Conservation (phyloP, 2,113 vertebrate genomes). For the Mustelus asterias region DNA sequence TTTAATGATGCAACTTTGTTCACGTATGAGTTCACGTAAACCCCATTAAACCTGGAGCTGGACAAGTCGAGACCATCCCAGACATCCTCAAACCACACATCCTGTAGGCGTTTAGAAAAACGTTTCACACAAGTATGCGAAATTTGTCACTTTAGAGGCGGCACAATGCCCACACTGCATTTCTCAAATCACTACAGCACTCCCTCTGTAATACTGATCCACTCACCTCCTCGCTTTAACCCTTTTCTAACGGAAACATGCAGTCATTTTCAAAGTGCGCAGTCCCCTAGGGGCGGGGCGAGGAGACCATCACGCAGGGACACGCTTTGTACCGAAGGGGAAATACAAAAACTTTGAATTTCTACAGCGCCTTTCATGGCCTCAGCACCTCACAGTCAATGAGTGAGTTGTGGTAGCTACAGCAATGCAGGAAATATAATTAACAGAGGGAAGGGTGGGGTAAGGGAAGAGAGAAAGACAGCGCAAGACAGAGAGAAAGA, state of each 20-base stretch:
- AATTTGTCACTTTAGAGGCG: neutral
- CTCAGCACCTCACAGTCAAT: neutral
- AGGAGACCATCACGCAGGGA: neutral
- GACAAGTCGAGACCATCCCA: neutral
- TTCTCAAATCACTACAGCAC: neutral
- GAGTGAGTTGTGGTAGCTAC: too few relatives aligned
- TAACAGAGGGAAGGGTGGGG: neutral
- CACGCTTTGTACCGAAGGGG: neutral
- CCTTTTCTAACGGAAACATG: neutral
- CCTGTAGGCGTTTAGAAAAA: neutral
- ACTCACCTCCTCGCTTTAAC: neutral
- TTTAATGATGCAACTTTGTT: neutral
- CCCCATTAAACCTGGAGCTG: neutral
- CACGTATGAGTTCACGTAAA: neutral
- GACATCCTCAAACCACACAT: neutral
- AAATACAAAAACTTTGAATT: neutral
- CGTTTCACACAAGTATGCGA: neutral
- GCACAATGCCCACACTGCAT: neutral
- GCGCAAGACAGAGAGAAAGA: neutral
- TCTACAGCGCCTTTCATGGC: neutral
- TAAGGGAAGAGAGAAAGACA: neutral
- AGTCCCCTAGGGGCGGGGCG: neutral
- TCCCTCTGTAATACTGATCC: neutral
- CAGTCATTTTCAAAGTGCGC: neutral
- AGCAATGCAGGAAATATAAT: too few relatives aligned